A percentile compares a stretch with the other conserved stretches of the same genome.
These are phyloP conservation scores for Celastrina argiolus DNA, from an alignment of 2,888 invertebrate genomes.

Conservation along the genomic window DNA sequence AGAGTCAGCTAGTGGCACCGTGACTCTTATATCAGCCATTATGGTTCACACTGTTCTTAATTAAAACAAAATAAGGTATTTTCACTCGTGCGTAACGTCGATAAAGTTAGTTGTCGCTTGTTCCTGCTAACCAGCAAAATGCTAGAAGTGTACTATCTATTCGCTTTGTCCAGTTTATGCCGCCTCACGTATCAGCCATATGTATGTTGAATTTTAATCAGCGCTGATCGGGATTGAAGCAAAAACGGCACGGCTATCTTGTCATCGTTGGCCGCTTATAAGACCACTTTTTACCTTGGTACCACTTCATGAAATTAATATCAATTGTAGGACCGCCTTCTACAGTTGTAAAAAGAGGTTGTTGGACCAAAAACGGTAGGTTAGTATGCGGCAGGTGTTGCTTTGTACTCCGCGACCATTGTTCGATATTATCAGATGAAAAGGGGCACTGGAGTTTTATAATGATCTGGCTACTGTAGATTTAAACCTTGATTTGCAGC, in stretches of 20 bases:
- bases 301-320: conserved; percentile 64
- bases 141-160: too few species aligned
- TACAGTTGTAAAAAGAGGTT: conserved; percentile 41
- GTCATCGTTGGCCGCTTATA: conserved; percentile 38
- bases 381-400: conserved; percentile 40
- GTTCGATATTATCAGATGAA: neutral
- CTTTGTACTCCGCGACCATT: neutral
- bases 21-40: too few species aligned
- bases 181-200: conserved; percentile 21
- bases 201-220: conserved; percentile 24
- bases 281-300: conserved; percentile 46
- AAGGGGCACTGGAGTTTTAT: neutral
- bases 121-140: too few species aligned
- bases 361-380: conserved; percentile 32
- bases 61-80: too few species aligned
- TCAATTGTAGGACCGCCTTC: conserved; percentile 55
- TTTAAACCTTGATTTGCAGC: neutral
- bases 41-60: too few species aligned
- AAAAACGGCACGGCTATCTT: conserved; percentile 42
- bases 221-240: conserved; percentile 37
- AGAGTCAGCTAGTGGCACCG: too few species aligned
- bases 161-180: neutral
- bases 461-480: neutral
- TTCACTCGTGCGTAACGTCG: too few species aligned
- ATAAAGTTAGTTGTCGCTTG: too few species aligned